phyloP scores from a whole-genome alignment of 2,888 invertebrate genomes.

The Idaea biselata region DNA sequence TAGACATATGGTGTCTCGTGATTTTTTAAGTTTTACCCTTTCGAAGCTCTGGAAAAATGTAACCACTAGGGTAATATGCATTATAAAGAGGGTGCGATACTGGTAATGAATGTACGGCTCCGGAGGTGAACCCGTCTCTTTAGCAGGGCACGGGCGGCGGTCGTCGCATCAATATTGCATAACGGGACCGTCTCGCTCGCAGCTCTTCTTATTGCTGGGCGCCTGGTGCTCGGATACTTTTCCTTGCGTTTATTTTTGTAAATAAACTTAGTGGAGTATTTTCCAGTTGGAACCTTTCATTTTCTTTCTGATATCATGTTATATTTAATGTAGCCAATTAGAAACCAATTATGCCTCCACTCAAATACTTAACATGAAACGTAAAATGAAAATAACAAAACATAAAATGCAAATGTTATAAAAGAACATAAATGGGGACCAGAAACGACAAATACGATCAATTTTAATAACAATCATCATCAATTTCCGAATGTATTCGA shows the following conservation, averaged over 20 bases:
- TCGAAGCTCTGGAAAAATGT: not conserved
- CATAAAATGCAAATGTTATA: not conserved
- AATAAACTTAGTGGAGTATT: not conserved
- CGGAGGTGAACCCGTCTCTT: slow-evolving; percentile 18
- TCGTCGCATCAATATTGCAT: slow-evolving; percentile 48
- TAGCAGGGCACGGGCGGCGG: slow-evolving; percentile 21
- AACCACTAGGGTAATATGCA: slow-evolving; percentile 16
- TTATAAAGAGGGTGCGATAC: slow-evolving; percentile 20
- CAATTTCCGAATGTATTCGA: not conserved
- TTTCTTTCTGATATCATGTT: not conserved
- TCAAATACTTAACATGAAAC: not conserved
- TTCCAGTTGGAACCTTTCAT: not conserved
- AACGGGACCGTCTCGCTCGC: slow-evolving; percentile 30
- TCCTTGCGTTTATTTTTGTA: slow-evolving; percentile 29
- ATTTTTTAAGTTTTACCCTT: no score
- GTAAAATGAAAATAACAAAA: not conserved
- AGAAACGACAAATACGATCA: slow-evolving; percentile 5
- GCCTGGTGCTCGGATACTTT: slow-evolving; percentile 39
- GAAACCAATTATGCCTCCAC: no score
- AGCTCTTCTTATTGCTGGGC: slow-evolving; percentile 40
- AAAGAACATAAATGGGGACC: slow-evolving; percentile 14
- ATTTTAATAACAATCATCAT: not conserved
- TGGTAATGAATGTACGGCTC: slow-evolving; percentile 13
- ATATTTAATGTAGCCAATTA: no score
- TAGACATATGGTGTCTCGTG: no score